phyloP scores from a whole-genome alignment of 2,797 vertebrate genomes.

The Agapornis canus region DNA sequence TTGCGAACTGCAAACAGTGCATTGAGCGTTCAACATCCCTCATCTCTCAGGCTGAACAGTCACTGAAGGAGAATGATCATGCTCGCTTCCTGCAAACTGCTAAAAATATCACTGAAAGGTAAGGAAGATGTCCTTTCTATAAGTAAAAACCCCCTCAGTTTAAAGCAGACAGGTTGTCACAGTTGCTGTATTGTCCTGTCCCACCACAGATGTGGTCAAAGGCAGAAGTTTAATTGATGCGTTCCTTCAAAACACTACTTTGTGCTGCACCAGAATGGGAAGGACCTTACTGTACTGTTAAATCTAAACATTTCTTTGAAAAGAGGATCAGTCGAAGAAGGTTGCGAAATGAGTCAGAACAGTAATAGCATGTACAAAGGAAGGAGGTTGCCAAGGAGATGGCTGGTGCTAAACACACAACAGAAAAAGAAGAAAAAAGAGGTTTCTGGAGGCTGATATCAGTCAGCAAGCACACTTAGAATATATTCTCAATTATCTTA shows the following conservation, averaged over 20 bases:
- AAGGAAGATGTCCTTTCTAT: not conserved
- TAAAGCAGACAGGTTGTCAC: not conserved
- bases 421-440: not conserved
- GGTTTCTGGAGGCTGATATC: not conserved
- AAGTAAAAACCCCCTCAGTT: not conserved
- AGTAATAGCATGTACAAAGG: not conserved
- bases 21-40: slow-evolving; percentile 95
- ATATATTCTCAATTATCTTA: not conserved
- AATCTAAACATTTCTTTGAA: not conserved
- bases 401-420: not conserved
- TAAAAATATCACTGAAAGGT: slow-evolving; percentile 97
- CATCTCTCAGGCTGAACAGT: slow-evolving; percentile 94
- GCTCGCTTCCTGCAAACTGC: slow-evolving; percentile 95
- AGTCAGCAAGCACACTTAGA: not conserved
- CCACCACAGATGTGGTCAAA: not conserved
- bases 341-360: not conserved
- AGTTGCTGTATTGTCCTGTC: not conserved
- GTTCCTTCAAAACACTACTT: not conserved
- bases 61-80: slow-evolving; percentile 93
- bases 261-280: not conserved
- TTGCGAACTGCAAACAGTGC: slow-evolving; percentile 96
- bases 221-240: not conserved
- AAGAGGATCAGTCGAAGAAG: not conserved
- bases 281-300: not conserved
- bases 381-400: not conserved